Evolutionary conservation across 2,888 invertebrate genomes (phyloP), one percentile per base, ranked within the genome.

Genomic region (Tetheella fluctuosa): DNA sequence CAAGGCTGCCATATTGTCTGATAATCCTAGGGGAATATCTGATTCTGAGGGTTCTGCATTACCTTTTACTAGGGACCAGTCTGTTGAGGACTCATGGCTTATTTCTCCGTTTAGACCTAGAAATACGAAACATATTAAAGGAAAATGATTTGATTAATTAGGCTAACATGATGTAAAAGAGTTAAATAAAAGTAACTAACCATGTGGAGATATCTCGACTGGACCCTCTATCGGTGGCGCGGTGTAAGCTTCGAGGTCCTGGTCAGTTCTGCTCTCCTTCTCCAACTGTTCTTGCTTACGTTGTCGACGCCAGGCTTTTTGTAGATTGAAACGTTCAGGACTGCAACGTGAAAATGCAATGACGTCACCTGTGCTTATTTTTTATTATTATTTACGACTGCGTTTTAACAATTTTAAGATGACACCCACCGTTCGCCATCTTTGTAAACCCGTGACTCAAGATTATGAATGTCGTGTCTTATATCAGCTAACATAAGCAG

Each of bases 401-500:
- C 20, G 34, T 2, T n/a, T 20, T 30, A 10, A 30, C 10, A 30
- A 30, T 23, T 53, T 10, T 17, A 34, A 28, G 25, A 37, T n/a
- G 12, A 39, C n/a, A 37, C 7, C 69, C 57, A 79, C 79, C 73
- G 72, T 79, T 95, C 94, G 1, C 94, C 94, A 57, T 94, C 91
- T 58, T 82, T 83, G 68, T 94, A 95, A 3, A 95, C 94, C 70
- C 85, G 90, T 25, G 93, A 86, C 75, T 95, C 95, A 48, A 95
- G 81, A 73, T 95, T 94, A 56, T 93, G 92, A 64, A 95, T 94
- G 72, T 95, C 95, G 66, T 95, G 95, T 59, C 95, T 86, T 37
- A 95, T 82, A 73, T 95, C 95, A 2, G 95, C 95, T 65, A 96
- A 83, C 72, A 95, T 86, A 0, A 95, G 89, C 55, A 95, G 86